Percentiles rank a stretch among this genome's conserved stretches.
Evolutionary conservation across 2,888 invertebrate species (phyloP).

Genomic region (Drosophila recens): DNA sequence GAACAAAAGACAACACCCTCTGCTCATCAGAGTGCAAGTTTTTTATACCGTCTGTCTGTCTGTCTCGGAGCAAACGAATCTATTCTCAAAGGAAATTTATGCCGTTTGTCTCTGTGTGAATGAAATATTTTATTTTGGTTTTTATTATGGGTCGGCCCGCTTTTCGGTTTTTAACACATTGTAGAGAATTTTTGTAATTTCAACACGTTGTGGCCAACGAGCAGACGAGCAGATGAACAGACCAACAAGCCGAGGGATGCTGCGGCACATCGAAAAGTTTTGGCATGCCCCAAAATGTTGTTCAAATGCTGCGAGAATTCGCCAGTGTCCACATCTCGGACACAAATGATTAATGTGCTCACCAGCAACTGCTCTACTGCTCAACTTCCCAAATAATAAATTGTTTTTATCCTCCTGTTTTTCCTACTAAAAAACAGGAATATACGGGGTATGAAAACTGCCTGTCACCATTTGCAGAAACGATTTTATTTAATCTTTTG

Average conservation of each 20-base stretch:
- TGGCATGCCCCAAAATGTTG: conserved; percentile 38
- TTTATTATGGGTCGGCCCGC: conserved; percentile 42
- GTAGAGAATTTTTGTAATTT: conserved; percentile 75
- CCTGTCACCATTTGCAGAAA: conserved; percentile 72
- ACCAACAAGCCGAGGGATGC: conserved; percentile 42
- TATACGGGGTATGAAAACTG: conserved; percentile 45
- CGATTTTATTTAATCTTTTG: conserved; percentile 61
- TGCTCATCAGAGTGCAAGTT: conserved; percentile 35
- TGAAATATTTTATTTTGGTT: conserved; percentile 78
- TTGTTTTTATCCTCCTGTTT: conserved; percentile 48
- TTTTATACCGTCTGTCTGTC: conserved; percentile 44
- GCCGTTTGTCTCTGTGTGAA: conserved; percentile 75
- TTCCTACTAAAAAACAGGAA: conserved; percentile 27
- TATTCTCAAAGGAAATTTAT: conserved; percentile 80
- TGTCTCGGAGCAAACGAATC: conserved; percentile 62
- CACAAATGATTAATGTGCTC: conserved; percentile 75
- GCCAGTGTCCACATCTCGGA: conserved; percentile 76
- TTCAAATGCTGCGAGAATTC: conserved; percentile 52
- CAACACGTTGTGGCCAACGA: conserved; percentile 71
- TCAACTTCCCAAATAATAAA: conserved; percentile 70
- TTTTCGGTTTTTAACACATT: conserved; percentile 71
- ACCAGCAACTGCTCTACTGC: conserved; percentile 40
- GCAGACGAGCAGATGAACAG: neutral
- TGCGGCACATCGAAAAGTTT: conserved; percentile 58
- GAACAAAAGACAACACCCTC: conserved; percentile 45